Conservation (phyloP, 2,113 vertebrate genomes). For the Xiphorhynchus elegans region DNA sequence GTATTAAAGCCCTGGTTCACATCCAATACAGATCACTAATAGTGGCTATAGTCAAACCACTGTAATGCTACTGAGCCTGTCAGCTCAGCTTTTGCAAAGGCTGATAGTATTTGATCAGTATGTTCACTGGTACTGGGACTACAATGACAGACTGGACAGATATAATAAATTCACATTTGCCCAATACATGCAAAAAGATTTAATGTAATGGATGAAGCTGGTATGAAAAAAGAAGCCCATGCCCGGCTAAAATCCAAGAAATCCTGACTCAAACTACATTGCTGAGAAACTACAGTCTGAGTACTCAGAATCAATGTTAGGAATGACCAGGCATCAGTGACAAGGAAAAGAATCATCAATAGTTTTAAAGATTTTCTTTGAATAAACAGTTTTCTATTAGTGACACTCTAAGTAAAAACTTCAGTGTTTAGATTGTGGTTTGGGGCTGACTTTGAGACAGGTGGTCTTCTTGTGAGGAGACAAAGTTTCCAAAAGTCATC, state of each 20-base stretch:
- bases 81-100: not conserved
- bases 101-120: not conserved
- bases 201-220: not conserved
- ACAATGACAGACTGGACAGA: not conserved
- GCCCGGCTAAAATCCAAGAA: not conserved
- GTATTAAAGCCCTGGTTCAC: not conserved
- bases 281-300: not conserved
- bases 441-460: not conserved
- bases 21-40: not conserved
- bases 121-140: not conserved
- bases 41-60: not conserved
- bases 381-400: not conserved
- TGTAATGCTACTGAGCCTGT: accelerated
- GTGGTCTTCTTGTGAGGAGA: not conserved
- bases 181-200: not conserved
- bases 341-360: not conserved
- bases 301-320: not conserved
- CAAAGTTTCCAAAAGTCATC: not conserved
- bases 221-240: not conserved
- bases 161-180: not conserved
- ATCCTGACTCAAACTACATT: not conserved
- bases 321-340: not conserved
- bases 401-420: not conserved
- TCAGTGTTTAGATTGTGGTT: not conserved
- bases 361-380: not conserved